Conservation (phyloP, 2,113 vertebrate species). For the Numida meleagris region DNA sequence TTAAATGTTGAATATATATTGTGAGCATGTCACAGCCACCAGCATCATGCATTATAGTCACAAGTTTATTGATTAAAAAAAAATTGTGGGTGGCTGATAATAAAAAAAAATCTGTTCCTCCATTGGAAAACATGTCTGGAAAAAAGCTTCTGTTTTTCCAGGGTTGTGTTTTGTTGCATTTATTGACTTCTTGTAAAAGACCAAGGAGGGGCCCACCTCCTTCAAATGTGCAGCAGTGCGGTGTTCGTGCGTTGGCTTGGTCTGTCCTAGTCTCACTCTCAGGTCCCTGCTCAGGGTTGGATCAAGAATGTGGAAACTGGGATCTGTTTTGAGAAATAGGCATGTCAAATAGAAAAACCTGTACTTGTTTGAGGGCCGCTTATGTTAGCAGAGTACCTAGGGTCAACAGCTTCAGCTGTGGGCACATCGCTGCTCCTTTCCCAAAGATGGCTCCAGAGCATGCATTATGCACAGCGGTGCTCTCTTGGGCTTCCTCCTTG, state of each 20-base stretch:
- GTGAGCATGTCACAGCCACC: not conserved
- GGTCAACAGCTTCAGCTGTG: not conserved
- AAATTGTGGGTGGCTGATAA: not conserved
- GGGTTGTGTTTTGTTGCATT: not conserved
- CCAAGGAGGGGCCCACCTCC: not conserved
- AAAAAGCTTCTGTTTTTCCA: not conserved
- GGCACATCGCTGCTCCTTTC: not conserved
- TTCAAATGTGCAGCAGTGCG: not conserved
- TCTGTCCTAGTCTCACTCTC: no score
- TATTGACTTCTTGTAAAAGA: not conserved
- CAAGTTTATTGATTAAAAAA: not conserved
- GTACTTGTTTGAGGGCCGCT: not conserved
- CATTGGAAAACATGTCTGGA: not conserved
- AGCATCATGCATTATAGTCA: not conserved
- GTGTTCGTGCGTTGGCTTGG: not conserved
- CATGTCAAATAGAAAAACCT: not conserved
- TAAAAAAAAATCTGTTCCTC: not conserved
- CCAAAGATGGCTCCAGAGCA: not conserved
- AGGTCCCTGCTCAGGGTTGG: not conserved
- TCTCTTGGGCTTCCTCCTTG: not conserved
- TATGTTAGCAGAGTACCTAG: not conserved
- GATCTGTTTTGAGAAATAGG: not conserved
- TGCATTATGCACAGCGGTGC: fast-evolving
- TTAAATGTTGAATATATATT: not conserved
- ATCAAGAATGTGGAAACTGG: not conserved